Base-by-base conservation (phyloP, 2,797 vertebrate genomes). In the Chelidonichthys spinosus region DNA sequence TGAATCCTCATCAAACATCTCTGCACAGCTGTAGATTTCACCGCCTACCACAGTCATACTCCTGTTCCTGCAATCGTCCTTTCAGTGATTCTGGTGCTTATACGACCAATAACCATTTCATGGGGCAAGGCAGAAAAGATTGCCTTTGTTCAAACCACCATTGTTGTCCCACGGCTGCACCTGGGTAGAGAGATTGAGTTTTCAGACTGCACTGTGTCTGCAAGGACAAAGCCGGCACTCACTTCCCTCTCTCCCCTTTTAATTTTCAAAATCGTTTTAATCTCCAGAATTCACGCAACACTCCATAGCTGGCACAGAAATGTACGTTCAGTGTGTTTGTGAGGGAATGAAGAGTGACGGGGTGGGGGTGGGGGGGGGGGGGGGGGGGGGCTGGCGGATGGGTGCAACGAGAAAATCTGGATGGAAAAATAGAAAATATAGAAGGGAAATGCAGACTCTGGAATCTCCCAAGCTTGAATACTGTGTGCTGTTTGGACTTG, bases 201-300 rank as follows among this genome's bases (percentile, higher is more conserved):
- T 93, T 91, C 83, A 90, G 79, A 81, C 77, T 72, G 83, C 80
- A 77, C 86, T 79, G 63, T 81, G 85, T 83, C 85, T 84, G 83
- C 93, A 93, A 94, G 92, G 92, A 94, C 92, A 92, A 93, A 91
- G 87, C 84, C 61, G 50, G 78, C 86, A 84, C 72, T 76, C 86
- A 85, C 72, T 76, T 87, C 77, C 60, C 84, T 86, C 84, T 79
- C 74, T 82, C 82, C 70, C 72, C 74, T 90, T 88, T 91, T 87
- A 86, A 87, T 90, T 90, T 88, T 82, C 59, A 89, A 88, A 87
- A 79, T 86, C 33, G 43, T 84, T 87, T 74, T 82, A 72, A 82
- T 90, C 83, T 86, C 63, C 64, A 79, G 77, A 80, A 72, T 84
- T 87, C 78, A 82, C 18, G 63, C 47, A 81, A 83, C 76, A 78